Percentiles rank a stretch among this genome's conserved stretches.
Evolutionary conservation across 2,888 invertebrate genomes (phyloP).

Genomic region (Theretra japonica): DNA sequence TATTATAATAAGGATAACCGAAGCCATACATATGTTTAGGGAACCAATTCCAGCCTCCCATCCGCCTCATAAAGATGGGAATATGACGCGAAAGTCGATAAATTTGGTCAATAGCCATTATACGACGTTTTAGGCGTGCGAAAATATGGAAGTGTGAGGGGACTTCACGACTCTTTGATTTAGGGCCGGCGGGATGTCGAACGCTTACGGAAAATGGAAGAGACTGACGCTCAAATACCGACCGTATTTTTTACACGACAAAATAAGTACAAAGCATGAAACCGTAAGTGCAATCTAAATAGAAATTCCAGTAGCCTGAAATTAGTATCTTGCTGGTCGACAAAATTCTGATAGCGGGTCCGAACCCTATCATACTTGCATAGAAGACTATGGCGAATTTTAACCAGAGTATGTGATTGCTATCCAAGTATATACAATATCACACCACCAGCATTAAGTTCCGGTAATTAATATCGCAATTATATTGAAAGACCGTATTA

Average conservation of each 20-base stretch:
- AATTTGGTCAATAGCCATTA: slow-evolving; percentile 83
- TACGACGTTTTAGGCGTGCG: slow-evolving; percentile 79
- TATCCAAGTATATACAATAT: no score
- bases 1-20: slow-evolving; percentile 56
- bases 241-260: background rate
- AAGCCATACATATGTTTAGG: slow-evolving; percentile 62
- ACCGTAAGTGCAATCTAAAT: no score
- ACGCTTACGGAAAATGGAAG: slow-evolving; percentile 14
- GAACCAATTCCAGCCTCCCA: slow-evolving; percentile 64
- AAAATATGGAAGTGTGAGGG: slow-evolving; percentile 80
- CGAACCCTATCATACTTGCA: no score
- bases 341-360: no score
- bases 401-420: no score
- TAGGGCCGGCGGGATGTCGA: slow-evolving; percentile 53
- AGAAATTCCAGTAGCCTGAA: no score
- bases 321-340: no score
- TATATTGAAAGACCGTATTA: background rate
- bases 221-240: background rate
- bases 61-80: slow-evolving; percentile 76
- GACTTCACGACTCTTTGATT: slow-evolving; percentile 79
- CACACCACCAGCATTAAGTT: background rate
- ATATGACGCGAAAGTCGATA: slow-evolving; percentile 81
- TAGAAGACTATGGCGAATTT: no score
- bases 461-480: background rate
- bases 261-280: no score